phyloP scores from a whole-genome alignment of 1,140 invertebrate genomes.

The Drosophila sulfurigaster region DNA sequence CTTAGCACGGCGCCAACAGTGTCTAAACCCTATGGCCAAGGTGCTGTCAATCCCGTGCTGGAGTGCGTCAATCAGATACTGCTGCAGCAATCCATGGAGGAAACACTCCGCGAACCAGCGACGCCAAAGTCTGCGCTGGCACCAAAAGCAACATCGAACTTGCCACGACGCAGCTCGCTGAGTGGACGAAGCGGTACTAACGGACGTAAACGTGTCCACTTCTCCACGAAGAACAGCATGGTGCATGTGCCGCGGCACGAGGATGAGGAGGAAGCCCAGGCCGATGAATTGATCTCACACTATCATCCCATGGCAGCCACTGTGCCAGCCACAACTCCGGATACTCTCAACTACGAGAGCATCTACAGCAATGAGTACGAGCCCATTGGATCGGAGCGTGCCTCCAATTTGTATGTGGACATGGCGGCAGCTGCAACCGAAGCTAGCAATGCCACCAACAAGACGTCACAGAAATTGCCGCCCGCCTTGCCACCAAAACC shows the following conservation, averaged over 20 bases:
- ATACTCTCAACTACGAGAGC: conserved; percentile 82
- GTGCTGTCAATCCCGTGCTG: conserved; percentile 88
- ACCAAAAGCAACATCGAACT: conserved; percentile 10
- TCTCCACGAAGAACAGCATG: conserved; percentile 84
- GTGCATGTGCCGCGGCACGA: conserved; percentile 76
- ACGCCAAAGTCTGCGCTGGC: conserved; percentile 42
- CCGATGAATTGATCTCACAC: conserved; percentile 61
- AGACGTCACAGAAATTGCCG: conserved; percentile 53
- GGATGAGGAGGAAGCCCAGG: conserved; percentile 49
- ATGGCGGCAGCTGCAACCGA: conserved; percentile 71
- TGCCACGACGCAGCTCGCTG: conserved; percentile 59
- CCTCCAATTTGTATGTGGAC: conserved; percentile 85
- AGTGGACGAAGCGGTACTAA: conserved; percentile 58
- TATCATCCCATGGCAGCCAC: conserved; percentile 48
- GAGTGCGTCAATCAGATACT: conserved; percentile 88
- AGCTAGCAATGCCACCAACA: not conserved
- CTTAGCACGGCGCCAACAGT: conserved; percentile 77
- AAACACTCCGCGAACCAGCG: conserved; percentile 46
- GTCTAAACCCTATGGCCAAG: conserved; percentile 81
- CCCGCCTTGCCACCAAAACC: conserved; percentile 89
- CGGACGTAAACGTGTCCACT: conserved; percentile 81
- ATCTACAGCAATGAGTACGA: conserved; percentile 87
- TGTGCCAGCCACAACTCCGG: conserved; percentile 1
- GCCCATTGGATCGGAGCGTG: conserved; percentile 84
- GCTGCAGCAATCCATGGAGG: conserved; percentile 83